Conservation (phyloP, 2,888 invertebrate species). For the Ctena decussata region DNA sequence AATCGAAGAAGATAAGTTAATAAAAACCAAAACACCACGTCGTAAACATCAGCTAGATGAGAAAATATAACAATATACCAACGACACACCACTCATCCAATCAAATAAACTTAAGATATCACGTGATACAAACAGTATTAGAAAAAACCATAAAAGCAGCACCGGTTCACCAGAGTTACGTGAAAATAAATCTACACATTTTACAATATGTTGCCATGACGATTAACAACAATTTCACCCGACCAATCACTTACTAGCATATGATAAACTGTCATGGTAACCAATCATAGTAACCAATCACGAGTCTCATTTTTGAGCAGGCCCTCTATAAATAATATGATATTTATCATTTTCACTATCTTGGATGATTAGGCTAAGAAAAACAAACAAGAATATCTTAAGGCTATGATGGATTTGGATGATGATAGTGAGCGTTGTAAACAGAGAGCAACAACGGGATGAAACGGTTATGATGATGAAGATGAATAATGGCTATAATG, state of each 20-base stretch:
- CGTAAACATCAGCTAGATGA: constrained; percentile 11
- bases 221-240: constrained; percentile 69
- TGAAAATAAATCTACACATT: constrained; percentile 73
- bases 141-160: constrained; percentile 65
- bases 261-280: constrained; percentile 63
- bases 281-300: constrained; percentile 27
- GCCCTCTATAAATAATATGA: background rate
- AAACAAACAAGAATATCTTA: no score
- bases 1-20: background rate
- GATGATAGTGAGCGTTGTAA: no score
- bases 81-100: constrained; percentile 64
- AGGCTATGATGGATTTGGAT: no score
- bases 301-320: background rate
- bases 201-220: constrained; percentile 72
- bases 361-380: no score
- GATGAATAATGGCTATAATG: no score
- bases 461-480: no score
- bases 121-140: constrained; percentile 60
- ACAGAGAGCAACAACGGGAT: no score
- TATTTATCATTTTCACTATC: background rate
- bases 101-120: constrained; percentile 58
- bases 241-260: constrained; percentile 64
- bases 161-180: constrained; percentile 59
- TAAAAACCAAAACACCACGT: background rate
- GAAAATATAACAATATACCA: constrained; percentile 56